Evolutionary conservation across 2,113 vertebrate species (phyloP).

Genomic region (Gracilinanus agilis): DNA sequence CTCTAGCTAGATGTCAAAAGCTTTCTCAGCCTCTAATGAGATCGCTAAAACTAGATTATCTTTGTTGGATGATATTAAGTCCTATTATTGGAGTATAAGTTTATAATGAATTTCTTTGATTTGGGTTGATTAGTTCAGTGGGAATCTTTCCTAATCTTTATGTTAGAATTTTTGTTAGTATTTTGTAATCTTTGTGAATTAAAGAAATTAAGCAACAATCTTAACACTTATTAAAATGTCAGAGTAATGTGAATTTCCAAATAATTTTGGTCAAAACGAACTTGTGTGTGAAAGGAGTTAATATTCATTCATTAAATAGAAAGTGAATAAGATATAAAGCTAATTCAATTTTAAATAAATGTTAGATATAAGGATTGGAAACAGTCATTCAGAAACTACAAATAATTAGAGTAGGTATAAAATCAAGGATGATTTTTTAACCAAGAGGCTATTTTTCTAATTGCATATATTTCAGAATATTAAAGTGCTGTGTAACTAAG

Average conservation of each 20-base stretch:
- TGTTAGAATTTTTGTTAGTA: constrained; percentile 50
- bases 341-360: constrained; percentile 50
- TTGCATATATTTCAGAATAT: constrained; percentile 52
- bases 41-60: constrained; percentile 57
- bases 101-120: constrained; percentile 68
- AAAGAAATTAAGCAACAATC: constrained; percentile 55
- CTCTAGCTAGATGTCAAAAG: constrained; percentile 72
- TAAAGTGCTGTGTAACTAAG: constrained; percentile 8
- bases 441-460: constrained; percentile 38
- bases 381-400: constrained; percentile 34
- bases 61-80: constrained; percentile 59
- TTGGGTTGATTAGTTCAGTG: constrained; percentile 54
- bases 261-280: constrained; percentile 55
- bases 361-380: not conserved
- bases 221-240: constrained; percentile 55
- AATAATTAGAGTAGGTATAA: constrained; percentile 47
- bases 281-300: constrained; percentile 49
- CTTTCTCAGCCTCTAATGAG: constrained; percentile 68
- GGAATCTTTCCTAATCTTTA: constrained; percentile 57
- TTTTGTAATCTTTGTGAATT: constrained; percentile 56
- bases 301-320: constrained; percentile 55
- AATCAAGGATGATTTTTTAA: constrained; percentile 37
- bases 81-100: constrained; percentile 60
- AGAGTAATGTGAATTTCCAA: constrained; percentile 42
- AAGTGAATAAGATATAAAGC: constrained; percentile 24